Evolutionary conservation across 2,888 invertebrate genomes (phyloP).

Genomic region (Callyntrura sp.): DNA sequence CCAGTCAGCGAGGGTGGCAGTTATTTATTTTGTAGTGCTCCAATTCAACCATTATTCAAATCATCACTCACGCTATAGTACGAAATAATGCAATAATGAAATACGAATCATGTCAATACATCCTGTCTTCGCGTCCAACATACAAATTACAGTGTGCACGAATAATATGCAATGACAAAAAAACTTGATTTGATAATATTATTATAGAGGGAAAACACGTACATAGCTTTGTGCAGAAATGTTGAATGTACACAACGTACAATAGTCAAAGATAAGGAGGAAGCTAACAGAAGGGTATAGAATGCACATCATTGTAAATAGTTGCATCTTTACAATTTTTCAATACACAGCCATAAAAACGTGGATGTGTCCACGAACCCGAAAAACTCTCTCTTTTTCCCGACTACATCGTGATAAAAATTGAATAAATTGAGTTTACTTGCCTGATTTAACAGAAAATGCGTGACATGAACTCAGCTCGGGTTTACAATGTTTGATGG

Average conservation of each 20-base stretch:
- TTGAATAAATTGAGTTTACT: conserved; percentile 67
- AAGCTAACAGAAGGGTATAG: too few species aligned
- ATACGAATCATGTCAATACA: conserved; percentile 74
- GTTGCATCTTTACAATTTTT: conserved; percentile 34
- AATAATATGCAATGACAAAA: conserved; percentile 49
- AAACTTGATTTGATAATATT: conserved; percentile 38
- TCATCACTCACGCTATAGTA: conserved; percentile 63
- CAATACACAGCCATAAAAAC: conserved; percentile 11
- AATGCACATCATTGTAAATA: neutral
- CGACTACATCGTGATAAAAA: conserved; percentile 33
- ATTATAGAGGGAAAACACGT: conserved; percentile 30
- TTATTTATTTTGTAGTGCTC: conserved; percentile 50
- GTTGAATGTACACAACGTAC: too few species aligned
- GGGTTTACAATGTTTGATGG: too few species aligned
- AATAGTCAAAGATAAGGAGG: conserved; percentile 19
- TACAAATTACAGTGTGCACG: conserved; percentile 62
- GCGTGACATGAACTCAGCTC: conserved; percentile 67
- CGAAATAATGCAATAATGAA: conserved; percentile 47
- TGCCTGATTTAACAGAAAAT: conserved; percentile 38
- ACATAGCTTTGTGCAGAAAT: neutral
- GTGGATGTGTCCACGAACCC: conserved; percentile 27
- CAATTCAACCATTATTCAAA: conserved; percentile 60
- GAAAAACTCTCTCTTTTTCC: conserved; percentile 52
- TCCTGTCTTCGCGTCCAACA: conserved; percentile 71
- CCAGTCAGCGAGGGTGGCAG: conserved; percentile 55